phyloP scores from a whole-genome alignment of 1,140 invertebrate genomes.

The Chironomus striatipennis region DNA sequence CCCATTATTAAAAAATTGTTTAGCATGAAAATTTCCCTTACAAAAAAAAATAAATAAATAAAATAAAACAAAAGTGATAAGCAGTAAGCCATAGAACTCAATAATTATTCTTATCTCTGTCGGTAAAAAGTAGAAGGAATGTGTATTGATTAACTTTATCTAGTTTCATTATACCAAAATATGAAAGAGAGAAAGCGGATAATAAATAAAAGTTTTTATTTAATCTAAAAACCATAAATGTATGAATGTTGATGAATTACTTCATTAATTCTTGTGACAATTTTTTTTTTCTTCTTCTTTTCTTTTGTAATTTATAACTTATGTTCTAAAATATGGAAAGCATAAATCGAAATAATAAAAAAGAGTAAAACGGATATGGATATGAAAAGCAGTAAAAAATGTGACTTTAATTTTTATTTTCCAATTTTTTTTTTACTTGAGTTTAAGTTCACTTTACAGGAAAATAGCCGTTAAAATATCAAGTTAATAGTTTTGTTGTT shows the following conservation, averaged over 20 bases:
- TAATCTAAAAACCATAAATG: not conserved
- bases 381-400: not conserved
- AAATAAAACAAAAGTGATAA: too few species aligned
- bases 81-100: too few species aligned
- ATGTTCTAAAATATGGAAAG: too few species aligned
- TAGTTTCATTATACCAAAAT: conserved; percentile 14
- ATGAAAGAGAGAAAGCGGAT: not conserved
- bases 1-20: too few species aligned
- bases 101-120: too few species aligned
- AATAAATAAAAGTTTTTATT: not conserved
- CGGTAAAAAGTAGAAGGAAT: too few species aligned
- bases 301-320: too few species aligned
- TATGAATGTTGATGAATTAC: conserved; percentile 5
- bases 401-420: not conserved
- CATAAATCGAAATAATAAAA: too few species aligned
- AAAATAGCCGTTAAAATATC: not conserved
- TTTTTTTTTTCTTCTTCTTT: too few species aligned
- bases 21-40: too few species aligned
- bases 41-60: too few species aligned
- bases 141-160: not conserved
- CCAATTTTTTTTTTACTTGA: not conserved
- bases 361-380: too few species aligned
- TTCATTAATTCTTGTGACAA: not conserved
- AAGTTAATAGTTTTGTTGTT: not conserved
- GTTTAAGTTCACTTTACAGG: not conserved